A percentile compares a stretch with the other conserved stretches of the same genome.
phyloP scores from a whole-genome alignment of 2,113 vertebrate species.

The Barbus barbus region DNA sequence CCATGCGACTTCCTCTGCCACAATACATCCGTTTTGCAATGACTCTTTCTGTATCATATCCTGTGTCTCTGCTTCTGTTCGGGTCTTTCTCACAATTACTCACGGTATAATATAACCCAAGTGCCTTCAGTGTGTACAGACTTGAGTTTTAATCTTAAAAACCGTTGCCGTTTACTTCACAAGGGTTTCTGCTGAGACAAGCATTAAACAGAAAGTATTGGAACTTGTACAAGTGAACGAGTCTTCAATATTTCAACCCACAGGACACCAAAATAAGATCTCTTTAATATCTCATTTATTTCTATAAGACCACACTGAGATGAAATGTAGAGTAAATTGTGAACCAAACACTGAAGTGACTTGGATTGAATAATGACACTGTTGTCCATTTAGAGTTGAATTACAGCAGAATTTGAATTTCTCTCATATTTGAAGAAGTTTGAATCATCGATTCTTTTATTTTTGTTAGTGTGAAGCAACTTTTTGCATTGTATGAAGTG shows the following conservation, averaged over 20 bases:
- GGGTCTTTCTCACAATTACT: conserved; percentile 31
- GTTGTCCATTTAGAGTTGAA: too few relatives aligned
- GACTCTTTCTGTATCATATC: conserved; percentile 28
- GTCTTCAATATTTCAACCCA: not conserved
- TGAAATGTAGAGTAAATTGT: not conserved
- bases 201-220: not conserved
- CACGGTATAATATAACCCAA: not conserved
- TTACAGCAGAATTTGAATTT: not conserved
- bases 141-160: not conserved
- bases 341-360: too few relatives aligned
- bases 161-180: not conserved
- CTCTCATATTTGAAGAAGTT: too few relatives aligned
- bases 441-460: not conserved
- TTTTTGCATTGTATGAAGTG: not conserved
- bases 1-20: conserved; percentile 23
- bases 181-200: not conserved
- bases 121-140: not conserved
- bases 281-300: not conserved
- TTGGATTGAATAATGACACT: too few relatives aligned
- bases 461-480: not conserved
- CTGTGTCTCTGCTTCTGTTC: conserved; percentile 15
- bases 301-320: not conserved
- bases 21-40: conserved; percentile 33
- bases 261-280: not conserved
- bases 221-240: not conserved